These are phyloP conservation scores for Lithobius niger DNA, from an alignment of 1,140 invertebrate genomes.

Conservation along the genomic window DNA sequence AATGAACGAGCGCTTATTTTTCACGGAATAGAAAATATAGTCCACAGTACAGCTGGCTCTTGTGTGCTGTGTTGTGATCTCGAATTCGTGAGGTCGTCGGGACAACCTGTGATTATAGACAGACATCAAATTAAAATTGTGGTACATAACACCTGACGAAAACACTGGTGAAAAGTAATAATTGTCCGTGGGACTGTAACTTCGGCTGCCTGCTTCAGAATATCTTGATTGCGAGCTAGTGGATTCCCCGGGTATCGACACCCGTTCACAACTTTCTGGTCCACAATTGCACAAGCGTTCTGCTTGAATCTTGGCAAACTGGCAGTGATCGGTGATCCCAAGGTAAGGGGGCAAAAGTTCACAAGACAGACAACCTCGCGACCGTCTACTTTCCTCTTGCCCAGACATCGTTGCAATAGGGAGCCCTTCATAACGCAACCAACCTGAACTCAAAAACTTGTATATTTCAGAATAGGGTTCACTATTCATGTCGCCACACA, in stretches of 20 bases:
- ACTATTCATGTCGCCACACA: slow-evolving; percentile 84
- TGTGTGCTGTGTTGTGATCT: slow-evolving; percentile 26
- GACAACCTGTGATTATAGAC: slow-evolving; percentile 22
- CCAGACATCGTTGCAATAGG: slow-evolving; percentile 27
- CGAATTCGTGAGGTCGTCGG: slow-evolving; percentile 6
- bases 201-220: background rate
- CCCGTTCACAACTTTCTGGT: background rate
- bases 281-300: background rate
- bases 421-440: slow-evolving; percentile 40
- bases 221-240: background rate
- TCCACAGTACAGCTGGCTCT: slow-evolving; percentile 26
- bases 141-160: slow-evolving; percentile 18
- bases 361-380: slow-evolving; percentile 8
- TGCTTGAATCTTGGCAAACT: slow-evolving; percentile 38
- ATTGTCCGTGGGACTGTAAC: background rate
- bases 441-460: slow-evolving; percentile 51
- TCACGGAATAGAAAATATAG: slow-evolving; percentile 29
- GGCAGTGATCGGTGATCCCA: slow-evolving; percentile 49
- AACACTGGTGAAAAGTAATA: background rate
- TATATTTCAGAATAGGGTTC: slow-evolving; percentile 54
- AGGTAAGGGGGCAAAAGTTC: slow-evolving; percentile 39
- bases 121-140: slow-evolving; percentile 29
- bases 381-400: slow-evolving; percentile 16
- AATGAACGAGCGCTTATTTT: background rate
- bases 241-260: background rate